These are phyloP conservation scores for Drosophila sp. DNA, from an alignment of 1,140 invertebrate genomes.

Conservation along the genomic window DNA sequence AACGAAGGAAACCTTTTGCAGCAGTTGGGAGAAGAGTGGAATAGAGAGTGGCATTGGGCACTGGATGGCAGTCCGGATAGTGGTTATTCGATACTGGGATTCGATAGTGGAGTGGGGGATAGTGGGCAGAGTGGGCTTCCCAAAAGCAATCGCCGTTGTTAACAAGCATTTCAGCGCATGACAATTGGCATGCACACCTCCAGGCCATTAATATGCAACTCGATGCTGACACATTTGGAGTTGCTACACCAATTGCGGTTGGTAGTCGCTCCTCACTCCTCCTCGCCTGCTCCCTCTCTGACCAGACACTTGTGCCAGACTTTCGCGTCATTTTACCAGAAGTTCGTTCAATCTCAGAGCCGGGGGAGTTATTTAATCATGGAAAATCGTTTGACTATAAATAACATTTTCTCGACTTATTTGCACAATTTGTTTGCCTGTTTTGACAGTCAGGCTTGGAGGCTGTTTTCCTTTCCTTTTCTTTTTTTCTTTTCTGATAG, in stretches of 20 bases:
- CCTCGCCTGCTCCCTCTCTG: neutral
- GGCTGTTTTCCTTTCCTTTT: slow-evolving; percentile 38
- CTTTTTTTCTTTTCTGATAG: too few relatives aligned
- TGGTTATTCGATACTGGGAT: neutral
- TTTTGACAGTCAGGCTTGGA: slow-evolving; percentile 69
- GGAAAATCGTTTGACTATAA: slow-evolving; percentile 65
- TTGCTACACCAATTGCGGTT: slow-evolving; percentile 24
- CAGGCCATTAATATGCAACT: slow-evolving; percentile 72
- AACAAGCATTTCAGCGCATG: slow-evolving; percentile 82
- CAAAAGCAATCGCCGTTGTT: slow-evolving; percentile 79
- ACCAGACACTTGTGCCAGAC: slow-evolving; percentile 2
- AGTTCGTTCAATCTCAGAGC: slow-evolving; percentile 27
- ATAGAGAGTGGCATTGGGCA: neutral
- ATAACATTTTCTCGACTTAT: slow-evolving; percentile 78
- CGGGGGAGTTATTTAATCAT: slow-evolving; percentile 69
- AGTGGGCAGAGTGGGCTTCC: neutral
- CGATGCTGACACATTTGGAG: slow-evolving; percentile 64
- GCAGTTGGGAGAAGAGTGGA: slow-evolving; percentile 24
- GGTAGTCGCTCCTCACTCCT: slow-evolving; percentile 1
- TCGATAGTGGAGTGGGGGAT: neutral
- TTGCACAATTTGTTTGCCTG: slow-evolving; percentile 80
- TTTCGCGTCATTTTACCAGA: slow-evolving; percentile 59
- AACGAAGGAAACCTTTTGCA: slow-evolving; percentile 22
- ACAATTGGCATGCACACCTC: slow-evolving; percentile 81
- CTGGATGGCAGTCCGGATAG: neutral